Evolutionary conservation across 2,888 invertebrate species (phyloP).

Genomic region (Galeruca laticollis): DNA sequence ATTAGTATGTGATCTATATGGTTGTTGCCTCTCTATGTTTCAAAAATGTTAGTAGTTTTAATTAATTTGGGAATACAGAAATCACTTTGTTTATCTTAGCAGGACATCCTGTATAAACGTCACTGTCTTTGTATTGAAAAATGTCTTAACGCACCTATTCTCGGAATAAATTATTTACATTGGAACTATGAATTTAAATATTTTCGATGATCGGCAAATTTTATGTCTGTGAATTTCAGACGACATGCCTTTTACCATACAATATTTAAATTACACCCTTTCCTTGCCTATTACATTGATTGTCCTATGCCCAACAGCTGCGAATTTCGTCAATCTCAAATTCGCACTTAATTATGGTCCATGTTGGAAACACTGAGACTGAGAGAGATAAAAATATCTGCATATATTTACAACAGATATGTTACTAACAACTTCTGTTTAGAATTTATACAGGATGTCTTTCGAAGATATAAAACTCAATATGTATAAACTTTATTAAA

Average conservation of each 20-base stretch:
- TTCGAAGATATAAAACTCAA: too few relatives aligned
- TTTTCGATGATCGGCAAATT: constrained; percentile 18
- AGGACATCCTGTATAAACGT: neutral
- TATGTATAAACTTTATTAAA: too few relatives aligned
- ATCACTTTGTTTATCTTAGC: neutral
- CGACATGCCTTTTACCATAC: neutral
- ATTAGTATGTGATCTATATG: too few relatives aligned
- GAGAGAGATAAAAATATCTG: neutral
- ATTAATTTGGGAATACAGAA: neutral
- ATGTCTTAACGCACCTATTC: constrained; percentile 6
- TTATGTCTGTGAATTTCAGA: constrained; percentile 13
- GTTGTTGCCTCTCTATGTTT: too few relatives aligned
- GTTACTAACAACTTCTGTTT: neutral
- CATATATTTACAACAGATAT: neutral
- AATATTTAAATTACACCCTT: constrained; percentile 22
- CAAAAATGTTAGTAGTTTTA: too few relatives aligned
- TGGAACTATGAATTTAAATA: constrained; percentile 11
- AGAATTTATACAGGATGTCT: too few relatives aligned
- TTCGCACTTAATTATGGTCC: constrained; percentile 12
- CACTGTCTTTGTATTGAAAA: neutral
- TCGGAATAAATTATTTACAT: constrained; percentile 16
- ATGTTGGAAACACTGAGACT: constrained; percentile 1
- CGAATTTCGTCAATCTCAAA: constrained; percentile 6
- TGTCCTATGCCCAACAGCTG: constrained; percentile 16
- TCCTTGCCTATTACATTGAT: constrained; percentile 17